Base-by-base conservation (phyloP, 2,888 invertebrate genomes). In the Drosophila birchii region DNA sequence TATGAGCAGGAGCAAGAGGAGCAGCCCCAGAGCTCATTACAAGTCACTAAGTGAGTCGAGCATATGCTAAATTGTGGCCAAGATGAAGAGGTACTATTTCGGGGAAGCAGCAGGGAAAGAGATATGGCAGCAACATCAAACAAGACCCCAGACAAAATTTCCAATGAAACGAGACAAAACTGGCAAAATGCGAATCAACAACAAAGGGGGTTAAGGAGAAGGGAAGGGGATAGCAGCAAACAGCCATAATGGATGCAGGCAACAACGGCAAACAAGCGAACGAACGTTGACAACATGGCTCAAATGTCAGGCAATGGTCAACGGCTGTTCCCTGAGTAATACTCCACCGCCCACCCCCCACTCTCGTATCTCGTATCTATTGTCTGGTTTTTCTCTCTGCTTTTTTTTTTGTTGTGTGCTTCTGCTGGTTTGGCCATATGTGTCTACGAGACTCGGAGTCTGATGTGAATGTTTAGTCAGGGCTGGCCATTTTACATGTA, bases 221-320 rank as follows among this genome's bases (percentile, higher is more conserved):
- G 2, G 29, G 36, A 71, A 64, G 67, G 74, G 79, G 78, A 14
- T 1, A 8, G 16, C 41, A 12, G 5, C 83, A 69, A 79, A 82
- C 75, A 79, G 88, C 74, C 83, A 88, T 82, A 78, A 88, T 84
- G 88, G 85, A 66, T 88, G 79, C 81, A 85, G 60, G 70, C 79
- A 78, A 71, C 80, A 85, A 51, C 78, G 61, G 68, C 78, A 74
- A 69, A 69, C 67, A 70, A 76, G 49, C 67, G 60, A 66, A 47
- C 69, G 57, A 63, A 80, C 84, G 87, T 86, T 84, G 89, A 88
- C 89, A 88, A 85, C 84, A 86, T 86, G 89, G 87, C 87, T 88
- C 89, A 88, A 86, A 86, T 86, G 87, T 88, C 89, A 88, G 81
- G 66, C 81, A 81, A 81, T 88, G 89, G 87, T 79, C 85, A 85